Base-by-base conservation (phyloP, 1,140 invertebrate species). In the Adoxophyes honmai region DNA sequence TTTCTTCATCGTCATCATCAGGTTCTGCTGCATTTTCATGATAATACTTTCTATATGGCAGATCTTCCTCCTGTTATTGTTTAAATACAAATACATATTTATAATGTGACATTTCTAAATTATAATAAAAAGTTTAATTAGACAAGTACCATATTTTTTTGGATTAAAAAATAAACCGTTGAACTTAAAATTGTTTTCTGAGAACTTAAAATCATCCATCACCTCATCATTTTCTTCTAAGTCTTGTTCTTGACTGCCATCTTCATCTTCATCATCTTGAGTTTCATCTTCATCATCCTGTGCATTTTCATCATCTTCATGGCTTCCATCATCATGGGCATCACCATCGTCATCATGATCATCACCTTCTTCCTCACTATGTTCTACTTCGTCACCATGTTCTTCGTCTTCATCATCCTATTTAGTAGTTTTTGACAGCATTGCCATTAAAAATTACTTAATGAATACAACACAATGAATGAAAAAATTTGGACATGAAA, bases 311-410 rank as follows among this genome's bases (percentile, higher is more conserved):
- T 86, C 68, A 60, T 64, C 65, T 38, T 67, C 66, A 42, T 74
- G 68, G 48, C 81, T 70, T 51, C 71, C 63, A 52, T 75, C 70
- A 38, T 77, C 63, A 28, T 78, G 69, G 54, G 74, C 63, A 48
- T 75, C 73, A 59, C 69, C 60, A 59, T 68, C 54, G 21, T 66
- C 59, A 13, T 73, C 66, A 61, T 80, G 75, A 33, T 64, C 64
- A 34, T 85, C 60, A 35, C 88, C 65, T 39, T 84, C 77, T 61
- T 86, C 56, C 59, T 88, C 86, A 64, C 89, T 81, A 44, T 75
- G 65, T 48, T 76, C 66, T 44, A 77, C 61, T 44, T 73, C 57
- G 11, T 78, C 68, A 44, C 77, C 68, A 13, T 86, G 10, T 18
- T 14, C 8, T 16, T 37, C 15, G 9, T 36, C 52, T 35, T 54